phyloP scores from a whole-genome alignment of 2,797 vertebrate species.

The Microcaecilia unicolor region DNA sequence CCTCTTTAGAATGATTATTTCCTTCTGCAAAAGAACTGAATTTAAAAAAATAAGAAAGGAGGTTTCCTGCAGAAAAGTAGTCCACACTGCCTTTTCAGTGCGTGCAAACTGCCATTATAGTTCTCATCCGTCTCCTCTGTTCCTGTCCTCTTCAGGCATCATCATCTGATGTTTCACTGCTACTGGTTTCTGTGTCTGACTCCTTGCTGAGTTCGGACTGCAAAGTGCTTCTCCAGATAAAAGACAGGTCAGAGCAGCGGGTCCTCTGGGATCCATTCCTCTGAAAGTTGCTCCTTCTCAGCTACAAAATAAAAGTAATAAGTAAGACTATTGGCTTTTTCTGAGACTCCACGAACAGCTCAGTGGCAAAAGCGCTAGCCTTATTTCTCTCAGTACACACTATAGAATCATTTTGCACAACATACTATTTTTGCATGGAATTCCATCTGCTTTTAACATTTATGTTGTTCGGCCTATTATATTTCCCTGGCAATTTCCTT shows the following conservation, averaged over 20 bases:
- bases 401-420: too few species aligned
- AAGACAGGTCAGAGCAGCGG: constrained; percentile 75
- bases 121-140: too few species aligned
- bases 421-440: too few species aligned
- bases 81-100: too few species aligned
- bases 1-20: constrained; percentile 82
- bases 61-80: too few species aligned
- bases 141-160: constrained; percentile 55
- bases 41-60: constrained; percentile 45
- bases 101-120: too few species aligned
- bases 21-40: constrained; percentile 81
- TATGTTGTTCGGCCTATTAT: too few species aligned
- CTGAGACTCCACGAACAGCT: too few species aligned
- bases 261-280: constrained; percentile 84
- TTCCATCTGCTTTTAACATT: too few species aligned
- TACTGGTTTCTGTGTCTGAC: constrained; percentile 91
- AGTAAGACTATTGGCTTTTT: background rate
- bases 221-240: constrained; percentile 88
- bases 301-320: constrained; percentile 46
- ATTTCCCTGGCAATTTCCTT: too few species aligned
- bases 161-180: constrained; percentile 94
- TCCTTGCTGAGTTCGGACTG: constrained; percentile 79
- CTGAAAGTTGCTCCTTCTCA: constrained; percentile 85
- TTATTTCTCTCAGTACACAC: too few species aligned
- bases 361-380: too few species aligned